Base-by-base conservation (phyloP, 2,888 invertebrate genomes). In the Baronia brevicornis region DNA sequence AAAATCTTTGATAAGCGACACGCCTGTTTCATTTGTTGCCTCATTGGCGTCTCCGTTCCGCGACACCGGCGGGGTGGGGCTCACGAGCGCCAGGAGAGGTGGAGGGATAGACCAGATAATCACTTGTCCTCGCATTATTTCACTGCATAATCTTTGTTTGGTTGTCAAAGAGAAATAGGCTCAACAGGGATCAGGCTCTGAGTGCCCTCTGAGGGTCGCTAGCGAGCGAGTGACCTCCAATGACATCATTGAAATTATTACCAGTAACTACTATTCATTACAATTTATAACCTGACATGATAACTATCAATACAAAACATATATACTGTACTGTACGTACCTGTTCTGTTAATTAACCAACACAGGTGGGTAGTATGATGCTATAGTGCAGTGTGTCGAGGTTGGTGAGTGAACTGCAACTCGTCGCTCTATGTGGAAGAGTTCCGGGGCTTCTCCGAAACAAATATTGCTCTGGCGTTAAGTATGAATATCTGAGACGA, bases 1-100 rank as follows among this genome's bases (percentile, higher is more conserved):
- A 74, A 64, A 68, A 37, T 28, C 46, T 62, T 46, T 55, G 64
- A 56, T 44, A 57, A 54, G 44, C 17, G 34, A 41, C 40, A 33
- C 22, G 25, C 27, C 37, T 49, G 56, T 69, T 65, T 48, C 53
- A 48, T 60, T 32, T 38, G 6, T 9, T 25, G 18, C 27, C 42
- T 46, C 41, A 45, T 47, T 42, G 44, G 36, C 15, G 37, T 23
- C 18, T 22, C 20, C 24, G 32, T 13, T 21, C 22, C 31, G 33
- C 24, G 26, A 33, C 36, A n/a, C 35, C 38, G 31, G 19, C 36
- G 34, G 38, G 36, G 13, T 12, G 18, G 23, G 14, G 15, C 19
- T 29, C 31, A 36, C 40, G 33, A 28, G 28, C 20, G 38, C 23
- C 11, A 29, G 34, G 36, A 30, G 25, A 19, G 7, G 4, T 4